Evolutionary conservation across 2,888 invertebrate species (phyloP), one percentile per base, ranked within the genome.

Genomic region (Lasioglossum marginatum): DNA sequence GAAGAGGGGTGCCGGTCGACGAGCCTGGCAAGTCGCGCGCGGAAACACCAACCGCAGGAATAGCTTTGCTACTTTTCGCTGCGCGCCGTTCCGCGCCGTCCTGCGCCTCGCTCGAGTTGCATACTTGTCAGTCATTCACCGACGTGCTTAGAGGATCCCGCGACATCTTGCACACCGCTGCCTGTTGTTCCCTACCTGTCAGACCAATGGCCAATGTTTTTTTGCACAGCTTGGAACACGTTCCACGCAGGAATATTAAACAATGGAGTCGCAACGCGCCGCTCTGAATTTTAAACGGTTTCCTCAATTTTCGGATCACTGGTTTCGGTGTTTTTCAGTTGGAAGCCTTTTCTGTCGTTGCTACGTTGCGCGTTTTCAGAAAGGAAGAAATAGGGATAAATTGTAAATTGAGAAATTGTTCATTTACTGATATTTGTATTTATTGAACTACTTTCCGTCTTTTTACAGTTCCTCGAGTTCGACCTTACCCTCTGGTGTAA

Each of bases 41-140:
- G 89, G 83, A 89, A 89, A 88, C 87, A 77, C 91, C 87, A 87
- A 89, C 89, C 87, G 92, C 90, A 90, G 89, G 92, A 92, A 92
- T 92, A 92, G 91, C 87, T 90, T 88, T 76, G 88, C 91, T 90
- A 92, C 92, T 93, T 94, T 93, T 92, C 92, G 77, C 77, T 27
- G 77, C 77, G 48, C 92, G 88, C 57, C 63, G 43, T 43, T 43
- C 43, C 43, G 68, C 43, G 14, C 63, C 52, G 74, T 73, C 72
- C 72, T 87, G 43, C 60, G 77, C 45, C 52, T 70, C 70, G 66
- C 48, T 71, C 52, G 80, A 60, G 72, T 81, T 75, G 76, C 86
- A 86, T 82, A 77, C 75, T 81, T 85, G 86, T 81, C 86, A 78
- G 71, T 85, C 85, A 84, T 86, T 43, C 16, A 23, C 52, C 80